These are phyloP conservation scores for Squalus acanthias DNA, from an alignment of 2,797 vertebrate genomes.

Conservation along the genomic window DNA sequence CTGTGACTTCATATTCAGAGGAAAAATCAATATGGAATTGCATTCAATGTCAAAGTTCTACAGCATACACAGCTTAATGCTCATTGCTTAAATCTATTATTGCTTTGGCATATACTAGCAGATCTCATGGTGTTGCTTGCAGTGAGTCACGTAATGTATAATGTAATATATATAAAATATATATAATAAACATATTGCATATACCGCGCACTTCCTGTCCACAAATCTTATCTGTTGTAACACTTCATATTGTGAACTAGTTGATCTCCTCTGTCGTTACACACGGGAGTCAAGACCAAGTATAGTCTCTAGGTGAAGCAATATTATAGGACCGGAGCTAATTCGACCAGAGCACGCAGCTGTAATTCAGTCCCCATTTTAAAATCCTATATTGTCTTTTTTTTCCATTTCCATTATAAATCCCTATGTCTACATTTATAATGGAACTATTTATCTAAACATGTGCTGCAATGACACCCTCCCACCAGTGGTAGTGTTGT, in stretches of 20 bases:
- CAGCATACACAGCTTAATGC: neutral
- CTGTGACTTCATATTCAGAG: neutral
- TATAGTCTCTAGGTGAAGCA: neutral
- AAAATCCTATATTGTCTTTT: neutral
- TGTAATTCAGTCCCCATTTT: neutral
- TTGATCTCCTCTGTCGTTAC: neutral
- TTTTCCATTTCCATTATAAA: neutral
- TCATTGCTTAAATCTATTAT: neutral
- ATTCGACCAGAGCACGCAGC: neutral
- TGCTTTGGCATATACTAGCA: neutral
- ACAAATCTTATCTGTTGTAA: neutral
- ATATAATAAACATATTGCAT: neutral
- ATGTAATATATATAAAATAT: neutral
- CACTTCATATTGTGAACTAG: neutral
- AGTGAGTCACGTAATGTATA: neutral
- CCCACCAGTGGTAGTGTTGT: neutral
- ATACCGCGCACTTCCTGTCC: neutral
- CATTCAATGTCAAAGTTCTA: neutral
- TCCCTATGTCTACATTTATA: neutral
- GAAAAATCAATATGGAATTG: neutral
- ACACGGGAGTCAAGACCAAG: neutral
- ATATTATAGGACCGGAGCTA: neutral
- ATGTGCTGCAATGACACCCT: neutral
- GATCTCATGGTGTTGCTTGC: neutral
- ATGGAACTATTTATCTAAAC: neutral